These are phyloP conservation scores for Drosophila diplacantha DNA, from an alignment of 2,888 invertebrate species.

Conservation along the genomic window DNA sequence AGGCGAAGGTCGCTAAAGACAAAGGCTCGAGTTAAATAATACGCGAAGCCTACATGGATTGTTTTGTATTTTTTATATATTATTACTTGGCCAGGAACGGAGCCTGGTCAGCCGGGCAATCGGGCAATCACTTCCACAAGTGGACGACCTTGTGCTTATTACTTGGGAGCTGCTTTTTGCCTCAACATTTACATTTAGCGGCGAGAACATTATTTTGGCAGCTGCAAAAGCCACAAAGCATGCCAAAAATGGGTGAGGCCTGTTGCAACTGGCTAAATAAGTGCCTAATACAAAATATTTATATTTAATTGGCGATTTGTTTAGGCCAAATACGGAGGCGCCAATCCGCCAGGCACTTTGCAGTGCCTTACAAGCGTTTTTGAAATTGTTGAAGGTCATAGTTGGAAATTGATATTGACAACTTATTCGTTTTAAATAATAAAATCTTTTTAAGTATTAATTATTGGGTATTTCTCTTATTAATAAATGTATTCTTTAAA, in stretches of 20 bases:
- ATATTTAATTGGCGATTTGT: constrained; percentile 36
- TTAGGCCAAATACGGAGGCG: constrained; percentile 17
- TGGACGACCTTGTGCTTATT: constrained; percentile 63
- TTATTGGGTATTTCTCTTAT: not conserved
- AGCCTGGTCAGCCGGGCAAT: constrained; percentile 45
- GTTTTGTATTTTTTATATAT: constrained; percentile 9
- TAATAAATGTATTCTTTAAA: not conserved
- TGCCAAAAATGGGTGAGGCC: constrained; percentile 44
- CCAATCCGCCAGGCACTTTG: constrained; percentile 6
- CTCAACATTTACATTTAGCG: constrained; percentile 41
- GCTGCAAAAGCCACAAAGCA: constrained; percentile 31
- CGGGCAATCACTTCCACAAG: constrained; percentile 47
- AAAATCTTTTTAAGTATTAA: not conserved
- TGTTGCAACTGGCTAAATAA: constrained; percentile 17
- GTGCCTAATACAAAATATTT: constrained; percentile 19
- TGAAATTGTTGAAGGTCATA: not conserved
- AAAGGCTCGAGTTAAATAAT: constrained; percentile 28
- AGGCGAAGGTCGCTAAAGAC: constrained; percentile 17
- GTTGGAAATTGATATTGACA: not conserved
- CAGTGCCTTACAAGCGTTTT: constrained; percentile 1
- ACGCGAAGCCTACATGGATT: constrained; percentile 14
- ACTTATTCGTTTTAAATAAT: not conserved
- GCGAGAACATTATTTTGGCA: constrained; percentile 45
- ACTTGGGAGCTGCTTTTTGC: constrained; percentile 13
- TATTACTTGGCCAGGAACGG: constrained; percentile 26